Base-by-base conservation (phyloP, 2,113 vertebrate species). In the Alosa alosa region DNA sequence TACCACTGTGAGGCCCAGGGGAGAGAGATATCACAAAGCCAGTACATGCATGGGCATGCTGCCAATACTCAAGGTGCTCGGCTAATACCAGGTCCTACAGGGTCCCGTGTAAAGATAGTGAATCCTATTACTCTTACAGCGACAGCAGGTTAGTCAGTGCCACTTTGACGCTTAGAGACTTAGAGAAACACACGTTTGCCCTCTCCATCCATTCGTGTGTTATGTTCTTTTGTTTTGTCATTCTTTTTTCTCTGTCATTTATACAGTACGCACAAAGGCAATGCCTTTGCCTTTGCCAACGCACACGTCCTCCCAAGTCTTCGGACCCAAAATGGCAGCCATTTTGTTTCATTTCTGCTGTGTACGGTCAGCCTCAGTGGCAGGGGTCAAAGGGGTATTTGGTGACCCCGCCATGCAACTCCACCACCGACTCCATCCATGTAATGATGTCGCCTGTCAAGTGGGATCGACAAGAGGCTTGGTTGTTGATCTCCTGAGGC, bases 321-420 rank as follows among this genome's bases (percentile, higher is more conserved):
- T 9, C 11, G 2, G 25, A 0, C 64, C 31, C 25, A 31, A 6
- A 5, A 36, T 8, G 64, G 25, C 25, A 36, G 64, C 25, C 72
- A 78, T 78, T 78, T 78, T 78, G 72, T 78, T 78, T 78, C 72
- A 17, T 17, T 2, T 44, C 72, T 15, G 45, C 88, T 78, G 86
- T 17, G 55, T 68, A 18, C 0, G 46, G 82, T 49, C 25, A 22
- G 50, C 47, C 81, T 93, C 83, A 95, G 89, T 95, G 94, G 85
- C 95, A 96, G 72, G 95, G 95, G 47, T 95, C 94, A 47, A 95
- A 96, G 7, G 95, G 92, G 36, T 95, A 89, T 89, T 94, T 93
- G 25, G 91, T 52, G 60, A 96, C 95, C 3, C 96, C 96, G 0
- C 96, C 96, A 9, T 95, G 95, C 17, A 96, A 94, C 91, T 96